Evolutionary conservation across 2,797 vertebrate species (phyloP).

Genomic region (Phalanger gymnotis): DNA sequence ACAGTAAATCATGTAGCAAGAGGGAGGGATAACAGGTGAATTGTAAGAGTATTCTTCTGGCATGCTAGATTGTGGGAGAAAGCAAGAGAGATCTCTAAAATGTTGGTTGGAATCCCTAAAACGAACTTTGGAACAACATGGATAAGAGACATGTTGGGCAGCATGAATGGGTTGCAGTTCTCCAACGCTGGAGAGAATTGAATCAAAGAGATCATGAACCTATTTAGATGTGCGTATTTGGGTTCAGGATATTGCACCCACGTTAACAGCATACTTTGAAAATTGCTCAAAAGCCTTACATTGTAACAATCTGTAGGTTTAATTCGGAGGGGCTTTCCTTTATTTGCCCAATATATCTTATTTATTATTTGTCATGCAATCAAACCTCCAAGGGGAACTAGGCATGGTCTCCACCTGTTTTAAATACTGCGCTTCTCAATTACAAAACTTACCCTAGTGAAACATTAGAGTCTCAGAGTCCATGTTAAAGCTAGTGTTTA

Average conservation of each 20-base stretch:
- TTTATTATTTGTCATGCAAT: slow-evolving; percentile 16
- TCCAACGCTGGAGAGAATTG: background rate
- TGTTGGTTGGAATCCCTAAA: background rate
- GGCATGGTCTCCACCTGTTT: slow-evolving; percentile 63
- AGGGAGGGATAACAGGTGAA: background rate
- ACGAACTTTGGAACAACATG: background rate
- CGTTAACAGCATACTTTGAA: background rate
- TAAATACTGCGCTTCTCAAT: slow-evolving; percentile 46
- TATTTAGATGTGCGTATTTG: background rate
- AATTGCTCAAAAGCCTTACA: background rate
- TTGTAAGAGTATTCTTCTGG: background rate
- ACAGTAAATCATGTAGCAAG: background rate
- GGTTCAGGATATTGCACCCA: background rate
- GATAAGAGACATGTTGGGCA: background rate
- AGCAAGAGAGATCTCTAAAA: background rate
- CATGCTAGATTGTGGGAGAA: background rate
- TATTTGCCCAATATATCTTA: slow-evolving; percentile 55
- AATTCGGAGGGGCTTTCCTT: slow-evolving; percentile 50
- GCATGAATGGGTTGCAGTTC: background rate
- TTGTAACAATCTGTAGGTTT: slow-evolving; percentile 27
- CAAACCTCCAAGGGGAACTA: slow-evolving; percentile 62
- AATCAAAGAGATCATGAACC: background rate
- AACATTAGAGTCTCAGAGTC: slow-evolving; percentile 43
- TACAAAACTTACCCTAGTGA: background rate
- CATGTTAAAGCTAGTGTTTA: slow-evolving; percentile 56